Conservation (phyloP, 1,140 invertebrate species). For the Thaumatotibia leucotreta region DNA sequence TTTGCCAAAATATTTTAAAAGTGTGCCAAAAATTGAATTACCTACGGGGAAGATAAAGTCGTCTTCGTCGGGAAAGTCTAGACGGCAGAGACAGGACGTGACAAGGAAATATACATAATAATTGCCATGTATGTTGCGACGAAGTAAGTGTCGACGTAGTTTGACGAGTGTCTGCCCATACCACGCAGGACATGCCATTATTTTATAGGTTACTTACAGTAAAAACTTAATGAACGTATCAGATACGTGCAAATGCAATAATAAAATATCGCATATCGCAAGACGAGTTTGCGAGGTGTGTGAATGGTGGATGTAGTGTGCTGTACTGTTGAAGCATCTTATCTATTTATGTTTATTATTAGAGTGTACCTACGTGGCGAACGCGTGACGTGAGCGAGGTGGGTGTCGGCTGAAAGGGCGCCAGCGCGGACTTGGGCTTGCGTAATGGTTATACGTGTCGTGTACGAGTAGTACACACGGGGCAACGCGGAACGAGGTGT, state of each 20-base stretch:
- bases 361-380: slow-evolving; percentile 10
- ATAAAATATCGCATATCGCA: too few species aligned
- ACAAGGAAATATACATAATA: slow-evolving; percentile 21
- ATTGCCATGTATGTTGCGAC: neutral
- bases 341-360: slow-evolving; percentile 10
- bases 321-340: neutral
- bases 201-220: too few species aligned
- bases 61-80: slow-evolving; percentile 50
- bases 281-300: neutral
- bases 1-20: slow-evolving; percentile 62
- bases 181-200: neutral
- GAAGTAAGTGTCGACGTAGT: neutral
- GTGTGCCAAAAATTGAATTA: slow-evolving; percentile 69
- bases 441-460: slow-evolving; percentile 19
- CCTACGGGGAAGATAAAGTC: slow-evolving; percentile 59
- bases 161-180: neutral
- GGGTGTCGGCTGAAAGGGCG: slow-evolving; percentile 32
- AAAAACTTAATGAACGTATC: too few species aligned
- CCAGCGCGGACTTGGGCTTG: slow-evolving; percentile 27
- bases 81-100: slow-evolving; percentile 60
- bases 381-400: slow-evolving; percentile 24
- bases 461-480: slow-evolving; percentile 29
- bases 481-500: slow-evolving; percentile 30
- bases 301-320: neutral
- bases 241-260: too few species aligned